phyloP scores from a whole-genome alignment of 2,113 vertebrate species.

The Oostethus manadensis region DNA sequence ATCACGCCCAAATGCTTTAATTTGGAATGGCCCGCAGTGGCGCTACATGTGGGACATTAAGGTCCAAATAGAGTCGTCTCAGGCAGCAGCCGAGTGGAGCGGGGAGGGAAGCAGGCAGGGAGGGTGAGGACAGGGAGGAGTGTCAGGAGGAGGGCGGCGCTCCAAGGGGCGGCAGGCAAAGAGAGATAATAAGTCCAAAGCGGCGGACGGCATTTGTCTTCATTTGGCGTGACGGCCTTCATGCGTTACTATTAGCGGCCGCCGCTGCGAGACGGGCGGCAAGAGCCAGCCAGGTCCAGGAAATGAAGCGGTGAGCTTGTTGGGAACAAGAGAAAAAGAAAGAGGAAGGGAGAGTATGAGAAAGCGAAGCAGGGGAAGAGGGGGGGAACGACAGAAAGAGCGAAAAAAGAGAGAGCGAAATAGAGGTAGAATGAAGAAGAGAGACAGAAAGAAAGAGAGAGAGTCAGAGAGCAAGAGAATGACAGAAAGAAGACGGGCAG shows the following conservation, averaged over 20 bases:
- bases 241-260: conserved; percentile 98
- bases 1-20: neutral
- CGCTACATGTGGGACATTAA: neutral
- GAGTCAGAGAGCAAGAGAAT: conserved; percentile 6
- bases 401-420: neutral
- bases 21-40: neutral
- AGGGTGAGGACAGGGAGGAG: conserved; percentile 48
- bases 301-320: conserved; percentile 4
- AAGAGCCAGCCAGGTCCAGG: neutral
- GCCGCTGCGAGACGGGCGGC: conserved; percentile 57
- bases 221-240: conserved; percentile 97
- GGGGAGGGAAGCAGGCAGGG: neutral
- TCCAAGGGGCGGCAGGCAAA: conserved; percentile 17
- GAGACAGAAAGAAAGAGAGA: conserved; percentile 21
- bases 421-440: too few relatives aligned
- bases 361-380: too few relatives aligned
- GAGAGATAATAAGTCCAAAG: conserved; percentile 85
- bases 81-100: conserved; percentile 4
- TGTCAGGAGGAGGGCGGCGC: neutral
- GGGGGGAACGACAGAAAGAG: too few relatives aligned
- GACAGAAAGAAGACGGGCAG: conserved; percentile 1
- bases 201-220: conserved; percentile 94
- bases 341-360: neutral
- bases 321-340: neutral
- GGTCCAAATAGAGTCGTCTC: conserved; percentile 14